These are phyloP conservation scores for Petrophora chlorosata DNA, from an alignment of 2,888 invertebrate genomes.

Conservation along the genomic window DNA sequence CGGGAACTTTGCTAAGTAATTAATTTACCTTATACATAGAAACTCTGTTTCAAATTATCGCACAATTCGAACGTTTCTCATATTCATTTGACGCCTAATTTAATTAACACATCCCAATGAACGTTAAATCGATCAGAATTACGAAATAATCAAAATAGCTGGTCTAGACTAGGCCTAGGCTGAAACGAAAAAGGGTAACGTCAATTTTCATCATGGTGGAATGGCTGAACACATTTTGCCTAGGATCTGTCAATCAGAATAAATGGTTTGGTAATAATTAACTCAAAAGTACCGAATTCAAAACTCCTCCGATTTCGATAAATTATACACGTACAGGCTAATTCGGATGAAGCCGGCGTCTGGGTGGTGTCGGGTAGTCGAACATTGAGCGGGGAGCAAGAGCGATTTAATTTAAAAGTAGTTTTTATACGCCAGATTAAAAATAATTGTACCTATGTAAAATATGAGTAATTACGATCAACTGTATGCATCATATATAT, in stretches of 20 bases:
- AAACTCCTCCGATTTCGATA: constrained; percentile 50
- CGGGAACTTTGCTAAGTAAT: neutral
- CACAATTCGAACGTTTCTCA: neutral
- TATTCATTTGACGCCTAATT: neutral
- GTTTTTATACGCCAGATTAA: too few species aligned
- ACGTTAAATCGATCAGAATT: constrained; percentile 7
- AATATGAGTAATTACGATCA: too few species aligned
- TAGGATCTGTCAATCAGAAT: constrained; percentile 29
- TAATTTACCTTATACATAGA: too few species aligned
- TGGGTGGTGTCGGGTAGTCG: constrained; percentile 40
- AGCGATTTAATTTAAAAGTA: neutral
- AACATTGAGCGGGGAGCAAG: neutral
- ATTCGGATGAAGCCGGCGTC: constrained; percentile 54
- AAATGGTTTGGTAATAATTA: constrained; percentile 47
- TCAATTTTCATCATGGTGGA: constrained; percentile 11
- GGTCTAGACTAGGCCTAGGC: constrained; percentile 20
- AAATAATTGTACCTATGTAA: too few species aligned
- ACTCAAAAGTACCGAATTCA: constrained; percentile 42
- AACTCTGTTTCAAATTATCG: too few species aligned
- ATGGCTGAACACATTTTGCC: constrained; percentile 10
- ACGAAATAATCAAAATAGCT: constrained; percentile 15
- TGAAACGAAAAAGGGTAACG: constrained; percentile 11
- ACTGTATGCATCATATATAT: too few species aligned
- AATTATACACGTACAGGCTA: constrained; percentile 61
- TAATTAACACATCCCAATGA: constrained; percentile 2